Evolutionary conservation across 2,113 vertebrate genomes (phyloP).

Genomic region (Sigmodon hispidus): DNA sequence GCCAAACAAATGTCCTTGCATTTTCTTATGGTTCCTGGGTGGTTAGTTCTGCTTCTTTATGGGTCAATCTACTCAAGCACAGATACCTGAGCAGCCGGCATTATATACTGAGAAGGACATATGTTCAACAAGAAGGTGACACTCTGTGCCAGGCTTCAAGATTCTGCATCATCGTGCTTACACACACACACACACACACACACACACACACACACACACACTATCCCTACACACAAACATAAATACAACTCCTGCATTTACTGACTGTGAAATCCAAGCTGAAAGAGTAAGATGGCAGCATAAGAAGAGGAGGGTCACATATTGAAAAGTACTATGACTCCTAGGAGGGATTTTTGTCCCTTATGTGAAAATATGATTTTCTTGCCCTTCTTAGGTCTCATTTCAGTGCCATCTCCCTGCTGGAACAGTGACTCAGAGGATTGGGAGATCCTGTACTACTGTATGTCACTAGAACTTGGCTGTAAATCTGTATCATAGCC

Average conservation of each 20-base stretch:
- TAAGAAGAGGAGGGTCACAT: neutral
- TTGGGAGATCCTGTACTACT: neutral
- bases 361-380: fast-evolving
- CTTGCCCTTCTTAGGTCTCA: neutral
- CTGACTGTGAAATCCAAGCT: neutral
- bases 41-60: neutral
- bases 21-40: slow-evolving; percentile 33
- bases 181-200: neutral
- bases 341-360: neutral
- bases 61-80: neutral
- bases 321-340: neutral
- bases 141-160: slow-evolving; percentile 40
- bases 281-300: neutral
- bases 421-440: neutral
- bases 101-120: slow-evolving; percentile 46
- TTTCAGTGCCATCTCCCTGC: neutral
- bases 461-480: neutral
- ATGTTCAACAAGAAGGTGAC: slow-evolving; percentile 37
- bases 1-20: neutral
- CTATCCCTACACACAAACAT: neutral
- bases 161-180: slow-evolving; percentile 68
- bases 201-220: neutral
- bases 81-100: slow-evolving; percentile 3
- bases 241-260: neutral
- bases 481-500: neutral